Evolutionary conservation across 2,888 invertebrate genomes (phyloP).

Genomic region (Ecdyonurus torrentis): DNA sequence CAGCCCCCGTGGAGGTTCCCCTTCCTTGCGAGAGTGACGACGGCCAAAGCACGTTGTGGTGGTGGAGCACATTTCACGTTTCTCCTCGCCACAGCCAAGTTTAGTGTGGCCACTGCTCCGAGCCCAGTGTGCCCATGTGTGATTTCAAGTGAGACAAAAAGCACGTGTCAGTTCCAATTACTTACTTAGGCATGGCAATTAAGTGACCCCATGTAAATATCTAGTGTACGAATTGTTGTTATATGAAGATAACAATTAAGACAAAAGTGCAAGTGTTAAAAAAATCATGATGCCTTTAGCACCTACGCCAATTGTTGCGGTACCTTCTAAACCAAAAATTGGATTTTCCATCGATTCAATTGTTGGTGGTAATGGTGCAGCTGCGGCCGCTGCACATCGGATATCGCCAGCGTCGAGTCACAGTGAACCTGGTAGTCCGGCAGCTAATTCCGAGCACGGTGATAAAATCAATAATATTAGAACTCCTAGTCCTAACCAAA

Average conservation of each 20-base stretch:
- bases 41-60: not conserved
- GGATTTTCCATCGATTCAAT: slow-evolving; percentile 92
- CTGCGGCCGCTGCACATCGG: slow-evolving; percentile 7
- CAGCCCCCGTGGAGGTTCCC: not conserved
- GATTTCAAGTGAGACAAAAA: no score
- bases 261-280: not conserved
- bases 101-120: no score
- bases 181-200: not conserved
- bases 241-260: not conserved
- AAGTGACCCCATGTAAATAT: not conserved
- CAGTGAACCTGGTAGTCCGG: slow-evolving; percentile 12
- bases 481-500: slow-evolving; percentile 17
- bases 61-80: no score
- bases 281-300: slow-evolving; percentile 78
- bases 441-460: slow-evolving; percentile 16
- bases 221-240: not conserved
- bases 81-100: no score
- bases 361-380: slow-evolving; percentile 40
- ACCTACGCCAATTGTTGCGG: slow-evolving; percentile 81
- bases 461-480: slow-evolving; percentile 18
- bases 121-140: no score
- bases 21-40: not conserved
- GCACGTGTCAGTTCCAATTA: not conserved
- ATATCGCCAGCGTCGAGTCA: slow-evolving; percentile 10
- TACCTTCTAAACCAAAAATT: slow-evolving; percentile 84